A percentile compares a stretch with the other conserved stretches of the same genome.
phyloP scores from a whole-genome alignment of 2,113 vertebrate species.

The Tamias sibiricus region DNA sequence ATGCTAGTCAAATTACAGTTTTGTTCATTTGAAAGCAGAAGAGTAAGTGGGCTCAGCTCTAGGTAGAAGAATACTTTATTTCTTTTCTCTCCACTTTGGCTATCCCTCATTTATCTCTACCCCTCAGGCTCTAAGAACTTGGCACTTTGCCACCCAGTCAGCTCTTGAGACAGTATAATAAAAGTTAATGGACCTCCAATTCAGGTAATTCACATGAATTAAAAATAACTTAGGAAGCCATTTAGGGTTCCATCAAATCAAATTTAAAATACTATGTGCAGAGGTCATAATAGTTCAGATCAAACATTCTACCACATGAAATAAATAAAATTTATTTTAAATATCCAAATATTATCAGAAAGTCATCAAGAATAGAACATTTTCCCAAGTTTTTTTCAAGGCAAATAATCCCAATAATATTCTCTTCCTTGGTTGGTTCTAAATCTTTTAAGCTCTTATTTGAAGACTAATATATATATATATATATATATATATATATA shows the following conservation, averaged over 20 bases:
- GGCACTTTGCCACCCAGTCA: slow-evolving; percentile 54
- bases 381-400: neutral
- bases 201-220: slow-evolving; percentile 78
- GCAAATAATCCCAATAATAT: neutral
- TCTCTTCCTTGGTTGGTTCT: neutral
- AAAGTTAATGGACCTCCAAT: slow-evolving; percentile 80
- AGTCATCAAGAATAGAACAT: slow-evolving; percentile 52
- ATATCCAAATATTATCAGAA: slow-evolving; percentile 36
- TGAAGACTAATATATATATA: neutral
- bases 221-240: slow-evolving; percentile 83
- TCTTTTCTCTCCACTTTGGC: neutral
- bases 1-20: neutral
- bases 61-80: neutral
- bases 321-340: slow-evolving; percentile 35
- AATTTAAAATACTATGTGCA: slow-evolving; percentile 74
- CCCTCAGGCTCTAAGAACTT: slow-evolving; percentile 4
- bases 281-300: slow-evolving; percentile 68
- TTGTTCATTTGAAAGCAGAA: neutral
- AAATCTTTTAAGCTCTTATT: neutral
- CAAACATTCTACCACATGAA: slow-evolving; percentile 60
- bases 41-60: neutral
- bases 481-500: neutral
- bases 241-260: slow-evolving; percentile 75
- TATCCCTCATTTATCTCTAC: neutral
- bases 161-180: slow-evolving; percentile 59